Evolutionary conservation across 2,888 invertebrate genomes (phyloP).

Genomic region (Loripinus fragilis): DNA sequence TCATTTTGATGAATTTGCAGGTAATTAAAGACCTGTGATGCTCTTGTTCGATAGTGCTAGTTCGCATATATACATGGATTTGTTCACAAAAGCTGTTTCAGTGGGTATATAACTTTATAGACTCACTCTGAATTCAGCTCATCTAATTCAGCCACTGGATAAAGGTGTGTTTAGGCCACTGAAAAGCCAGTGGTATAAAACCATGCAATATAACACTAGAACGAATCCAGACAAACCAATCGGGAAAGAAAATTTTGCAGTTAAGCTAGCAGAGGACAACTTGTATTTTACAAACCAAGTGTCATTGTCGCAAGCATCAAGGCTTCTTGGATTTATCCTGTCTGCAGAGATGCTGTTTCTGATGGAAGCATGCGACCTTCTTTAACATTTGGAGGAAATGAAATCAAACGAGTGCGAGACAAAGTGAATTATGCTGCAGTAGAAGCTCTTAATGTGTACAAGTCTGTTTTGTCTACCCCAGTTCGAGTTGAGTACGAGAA

Average conservation of each 20-base stretch:
- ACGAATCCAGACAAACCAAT: slow-evolving; percentile 36
- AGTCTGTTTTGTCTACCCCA: slow-evolving; percentile 23
- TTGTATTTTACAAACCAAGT: slow-evolving; percentile 55
- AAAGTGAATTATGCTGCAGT: background rate
- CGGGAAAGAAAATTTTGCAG: slow-evolving; percentile 31
- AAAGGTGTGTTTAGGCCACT: slow-evolving; percentile 45
- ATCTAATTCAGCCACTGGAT: slow-evolving; percentile 46
- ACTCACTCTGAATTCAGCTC: slow-evolving; percentile 41
- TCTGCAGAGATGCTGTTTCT: slow-evolving; percentile 19
- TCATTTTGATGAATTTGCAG: slow-evolving; percentile 48
- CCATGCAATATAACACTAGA: slow-evolving; percentile 31
- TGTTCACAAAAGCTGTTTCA: background rate
- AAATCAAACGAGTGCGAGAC: background rate
- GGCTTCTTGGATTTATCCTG: slow-evolving; percentile 48
- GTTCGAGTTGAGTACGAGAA: slow-evolving; percentile 15
- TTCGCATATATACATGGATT: too few species aligned
- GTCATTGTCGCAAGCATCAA: slow-evolving; percentile 51
- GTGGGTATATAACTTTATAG: slow-evolving; percentile 48
- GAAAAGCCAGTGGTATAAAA: slow-evolving; percentile 27
- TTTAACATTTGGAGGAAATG: slow-evolving; percentile 21
- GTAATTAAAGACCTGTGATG: slow-evolving; percentile 15
- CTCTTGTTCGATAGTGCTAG: slow-evolving; percentile 46
- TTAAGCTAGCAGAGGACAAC: slow-evolving; percentile 49
- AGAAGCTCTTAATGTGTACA: slow-evolving; percentile 20
- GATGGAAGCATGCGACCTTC: slow-evolving; percentile 4